Evolutionary conservation across 1,140 invertebrate species (phyloP).

Genomic region (Hycleus cichorii): DNA sequence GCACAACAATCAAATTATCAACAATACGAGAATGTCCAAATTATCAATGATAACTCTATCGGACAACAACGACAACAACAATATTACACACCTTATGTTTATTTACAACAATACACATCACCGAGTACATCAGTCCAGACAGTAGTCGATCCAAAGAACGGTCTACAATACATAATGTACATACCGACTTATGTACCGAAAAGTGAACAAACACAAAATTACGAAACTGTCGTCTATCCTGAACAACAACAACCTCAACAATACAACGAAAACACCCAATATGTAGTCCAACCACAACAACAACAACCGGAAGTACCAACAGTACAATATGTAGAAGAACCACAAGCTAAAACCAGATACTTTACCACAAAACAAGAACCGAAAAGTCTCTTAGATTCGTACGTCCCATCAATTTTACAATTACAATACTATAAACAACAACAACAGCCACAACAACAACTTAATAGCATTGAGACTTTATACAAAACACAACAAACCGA

Average conservation of each 20-base stretch:
- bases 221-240: constrained; percentile 14
- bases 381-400: constrained; percentile 34
- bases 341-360: not conserved
- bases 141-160: constrained; percentile 31
- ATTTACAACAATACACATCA: constrained; percentile 23
- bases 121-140: constrained; percentile 27
- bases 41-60: constrained; percentile 27
- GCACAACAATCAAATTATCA: constrained; percentile 3
- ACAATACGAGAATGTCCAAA: constrained; percentile 27
- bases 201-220: constrained; percentile 18
- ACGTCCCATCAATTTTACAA: constrained; percentile 32
- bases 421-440: constrained; percentile 30
- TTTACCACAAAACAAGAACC: constrained; percentile 24
- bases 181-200: constrained; percentile 21
- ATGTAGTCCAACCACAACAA: constrained; percentile 3
- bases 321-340: constrained; percentile 5
- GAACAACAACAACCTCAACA: constrained; percentile 9
- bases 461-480: too few relatives aligned
- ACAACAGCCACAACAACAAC: not conserved
- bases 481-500: too few relatives aligned
- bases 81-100: constrained; percentile 25
- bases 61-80: constrained; percentile 11
- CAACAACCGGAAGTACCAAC: not conserved
- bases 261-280: not conserved
- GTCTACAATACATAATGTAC: constrained; percentile 26